Percentiles rank a stretch among this genome's conserved stretches.
Conservation (phyloP, 2,113 vertebrate species). For the Raphicerus campestris region DNA sequence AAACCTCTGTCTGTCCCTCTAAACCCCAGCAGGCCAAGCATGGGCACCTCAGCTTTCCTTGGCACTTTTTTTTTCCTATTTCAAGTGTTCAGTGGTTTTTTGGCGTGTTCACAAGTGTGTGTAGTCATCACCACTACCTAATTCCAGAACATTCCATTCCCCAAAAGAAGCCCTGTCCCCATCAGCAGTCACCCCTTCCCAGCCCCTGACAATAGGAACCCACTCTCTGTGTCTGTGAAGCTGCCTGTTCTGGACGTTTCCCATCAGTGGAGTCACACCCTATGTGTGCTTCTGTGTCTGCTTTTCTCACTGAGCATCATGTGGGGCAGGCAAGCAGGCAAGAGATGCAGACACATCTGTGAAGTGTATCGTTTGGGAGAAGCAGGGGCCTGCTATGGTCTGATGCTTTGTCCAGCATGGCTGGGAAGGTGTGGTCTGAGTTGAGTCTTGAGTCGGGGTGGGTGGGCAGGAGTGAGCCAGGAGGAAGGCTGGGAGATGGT, state of each 20-base stretch:
- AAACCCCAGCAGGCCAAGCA: not conserved
- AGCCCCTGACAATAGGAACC: rapidly evolving
- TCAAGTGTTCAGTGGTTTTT: not conserved
- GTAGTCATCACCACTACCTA: not conserved
- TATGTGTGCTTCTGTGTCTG: not conserved
- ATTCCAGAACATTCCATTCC: not conserved
- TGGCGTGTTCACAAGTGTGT: not conserved
- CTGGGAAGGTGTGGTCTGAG: not conserved
- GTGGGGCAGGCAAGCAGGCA: not conserved
- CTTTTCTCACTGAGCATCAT: not conserved
- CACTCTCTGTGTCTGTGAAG: not conserved
- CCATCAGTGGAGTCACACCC: not conserved
- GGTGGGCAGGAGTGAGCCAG: not conserved
- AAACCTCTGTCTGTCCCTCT: rapidly evolving
- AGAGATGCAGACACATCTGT: rapidly evolving
- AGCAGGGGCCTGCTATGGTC: not conserved
- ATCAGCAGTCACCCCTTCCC: not conserved
- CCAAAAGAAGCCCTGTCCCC: not conserved
- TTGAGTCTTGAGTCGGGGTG: not conserved
- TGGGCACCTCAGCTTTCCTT: rapidly evolving
- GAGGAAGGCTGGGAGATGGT: not conserved
- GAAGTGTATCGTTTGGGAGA: not conserved
- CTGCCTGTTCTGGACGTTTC: not conserved
- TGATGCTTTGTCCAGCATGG: rapidly evolving
- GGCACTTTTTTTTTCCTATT: not conserved